Evolutionary conservation across 2,797 vertebrate species (phyloP), one percentile per base, ranked within the genome.

Genomic region (Gambelia wislizenii): DNA sequence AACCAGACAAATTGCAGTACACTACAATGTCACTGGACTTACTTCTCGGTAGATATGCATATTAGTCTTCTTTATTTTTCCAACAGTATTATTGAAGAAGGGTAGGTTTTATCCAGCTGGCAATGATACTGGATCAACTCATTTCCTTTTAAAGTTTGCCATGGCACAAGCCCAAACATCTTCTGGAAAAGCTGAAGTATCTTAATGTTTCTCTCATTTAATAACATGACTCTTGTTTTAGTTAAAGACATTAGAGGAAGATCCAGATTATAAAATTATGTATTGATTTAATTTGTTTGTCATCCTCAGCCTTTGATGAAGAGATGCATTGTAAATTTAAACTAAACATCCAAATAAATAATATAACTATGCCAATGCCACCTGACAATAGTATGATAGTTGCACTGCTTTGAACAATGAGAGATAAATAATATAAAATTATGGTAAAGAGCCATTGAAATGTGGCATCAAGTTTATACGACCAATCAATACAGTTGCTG

Each of bases 371-470:
- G 56, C 18, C 42, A 89, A 61, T 84, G 44, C 49, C 13, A 6
- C 44, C 70, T 25, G 3, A 82, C 33, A 91, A 85, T 80, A 6
- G 61, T 81, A 61, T 91, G 86, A 25, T 72, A 86, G 0, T 44
- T 87, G 69, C 22, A 30, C 49, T 82, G 87, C 4, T 56, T 85
- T 61, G 87, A 6, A 16, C 54, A 47, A 82, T n/a, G 89, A 87
- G 9, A 88, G 88, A 56, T 18, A 33, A 64, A 64, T 9, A 61
- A 44, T 3, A 44, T 27, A 82, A 30, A 30, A 30, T 76, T 44
- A n/a, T 3, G 18, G 30, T 36, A 69, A 83, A 3, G 14, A 20
- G 25, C 5, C 36, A 20, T 69, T 30, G 22, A 69, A 47, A 83
- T 27, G 10, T 54, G 13, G 13, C 16, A 54, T 18, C 54, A 44